Conservation (phyloP, 2,888 invertebrate genomes). For the Hololepta plana region DNA sequence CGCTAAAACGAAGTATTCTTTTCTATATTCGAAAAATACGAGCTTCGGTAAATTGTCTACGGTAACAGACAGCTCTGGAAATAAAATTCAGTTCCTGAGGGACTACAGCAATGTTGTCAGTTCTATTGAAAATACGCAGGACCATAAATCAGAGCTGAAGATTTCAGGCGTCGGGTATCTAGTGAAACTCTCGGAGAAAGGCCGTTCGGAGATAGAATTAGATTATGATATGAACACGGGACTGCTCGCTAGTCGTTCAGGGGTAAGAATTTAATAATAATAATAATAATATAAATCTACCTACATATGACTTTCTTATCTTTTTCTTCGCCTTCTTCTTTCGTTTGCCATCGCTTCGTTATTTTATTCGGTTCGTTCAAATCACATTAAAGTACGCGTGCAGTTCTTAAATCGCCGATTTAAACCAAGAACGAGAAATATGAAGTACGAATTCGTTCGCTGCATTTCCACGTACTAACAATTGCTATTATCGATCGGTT, state of each 20-base stretch:
- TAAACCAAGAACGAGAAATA: too few relatives aligned
- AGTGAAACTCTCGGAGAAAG: conserved; percentile 74
- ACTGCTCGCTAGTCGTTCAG: conserved; percentile 66
- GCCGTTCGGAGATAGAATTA: conserved; percentile 72
- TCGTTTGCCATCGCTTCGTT: conserved; percentile 5
- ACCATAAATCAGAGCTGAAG: conserved; percentile 79
- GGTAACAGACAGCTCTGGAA: conserved; percentile 85
- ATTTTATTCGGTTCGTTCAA: too few relatives aligned
- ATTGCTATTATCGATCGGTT: too few relatives aligned
- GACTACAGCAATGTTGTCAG: conserved; percentile 87
- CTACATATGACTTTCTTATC: conserved; percentile 1
- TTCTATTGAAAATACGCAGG: conserved; percentile 86
- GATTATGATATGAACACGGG: conserved; percentile 84
- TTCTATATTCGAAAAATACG: conserved; percentile 92
- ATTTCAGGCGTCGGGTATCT: conserved; percentile 87
- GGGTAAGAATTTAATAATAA: conserved; percentile 29
- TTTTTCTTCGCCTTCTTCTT: conserved; percentile 3
- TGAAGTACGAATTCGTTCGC: too few relatives aligned
- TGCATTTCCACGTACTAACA: too few relatives aligned
- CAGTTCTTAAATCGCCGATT: too few relatives aligned
- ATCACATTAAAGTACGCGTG: too few relatives aligned
- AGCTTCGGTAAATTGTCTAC: conserved; percentile 87
- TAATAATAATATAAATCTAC: too few relatives aligned
- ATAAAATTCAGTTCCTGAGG: conserved; percentile 77
- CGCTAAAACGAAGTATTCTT: conserved; percentile 86